A percentile compares a stretch with the other conserved stretches of the same genome.
Conservation (phyloP, 2,888 invertebrate species). For the Eilema griseolum region DNA sequence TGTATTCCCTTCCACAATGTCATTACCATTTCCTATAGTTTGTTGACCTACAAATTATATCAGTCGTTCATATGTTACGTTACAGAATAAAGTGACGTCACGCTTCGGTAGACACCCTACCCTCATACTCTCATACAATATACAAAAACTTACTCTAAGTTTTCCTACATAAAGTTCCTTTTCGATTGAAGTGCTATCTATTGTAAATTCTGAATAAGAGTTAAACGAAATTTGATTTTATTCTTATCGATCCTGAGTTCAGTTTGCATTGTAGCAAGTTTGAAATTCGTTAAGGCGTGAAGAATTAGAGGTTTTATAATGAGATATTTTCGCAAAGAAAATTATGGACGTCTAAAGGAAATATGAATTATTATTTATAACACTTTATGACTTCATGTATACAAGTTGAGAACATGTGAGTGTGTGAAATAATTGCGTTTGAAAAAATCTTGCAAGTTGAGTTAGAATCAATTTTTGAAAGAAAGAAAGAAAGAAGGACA, state of each 20-base stretch:
- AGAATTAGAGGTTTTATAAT: constrained; percentile 57
- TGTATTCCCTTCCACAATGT: constrained; percentile 28
- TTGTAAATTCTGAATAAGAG: background rate
- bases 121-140: constrained; percentile 39
- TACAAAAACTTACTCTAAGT: constrained; percentile 25
- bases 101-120: constrained; percentile 73
- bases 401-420: background rate
- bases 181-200: constrained; percentile 5
- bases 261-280: constrained; percentile 11
- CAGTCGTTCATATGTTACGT: constrained; percentile 68
- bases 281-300: constrained; percentile 47
- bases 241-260: rapidly evolving
- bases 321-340: constrained; percentile 65
- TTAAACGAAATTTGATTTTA: constrained; percentile 24
- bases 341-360: constrained; percentile 48
- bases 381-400: background rate
- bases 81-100: constrained; percentile 67
- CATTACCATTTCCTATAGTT: constrained; percentile 50
- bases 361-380: constrained; percentile 42
- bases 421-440: no score
- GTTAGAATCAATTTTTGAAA: no score
- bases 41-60: constrained; percentile 62
- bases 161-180: constrained; percentile 14
- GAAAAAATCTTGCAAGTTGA: no score
- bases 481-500: no score